A percentile compares a stretch with the other conserved stretches of the same genome.
Conservation (phyloP, 1,140 invertebrate species). For the Leptopilina clavipes region DNA sequence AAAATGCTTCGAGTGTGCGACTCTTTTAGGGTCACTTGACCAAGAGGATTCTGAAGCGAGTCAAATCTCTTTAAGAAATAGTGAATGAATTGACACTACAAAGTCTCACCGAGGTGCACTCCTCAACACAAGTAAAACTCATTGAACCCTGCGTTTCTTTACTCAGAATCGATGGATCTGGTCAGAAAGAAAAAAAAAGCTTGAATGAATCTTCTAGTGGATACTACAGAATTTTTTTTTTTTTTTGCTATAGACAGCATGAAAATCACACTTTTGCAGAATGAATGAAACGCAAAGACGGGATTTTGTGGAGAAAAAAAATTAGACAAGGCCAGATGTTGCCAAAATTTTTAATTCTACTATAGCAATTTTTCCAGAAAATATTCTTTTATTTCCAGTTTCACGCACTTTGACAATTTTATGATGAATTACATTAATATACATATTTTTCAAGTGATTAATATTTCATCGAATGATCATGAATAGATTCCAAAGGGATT, state of each 20-base stretch:
- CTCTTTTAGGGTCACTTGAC: slow-evolving; percentile 52
- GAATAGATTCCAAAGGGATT: not conserved
- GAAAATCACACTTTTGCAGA: slow-evolving; percentile 47
- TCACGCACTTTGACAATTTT: not conserved
- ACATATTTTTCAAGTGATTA: not conserved
- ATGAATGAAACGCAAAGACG: slow-evolving; percentile 39
- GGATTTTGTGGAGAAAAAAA: slow-evolving; percentile 41
- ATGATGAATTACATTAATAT: not conserved
- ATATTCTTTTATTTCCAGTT: not conserved
- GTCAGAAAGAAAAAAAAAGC: slow-evolving; percentile 42
- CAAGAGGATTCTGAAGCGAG: slow-evolving; percentile 57
- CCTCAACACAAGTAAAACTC: slow-evolving; percentile 38
- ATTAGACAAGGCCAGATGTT: slow-evolving; percentile 65
- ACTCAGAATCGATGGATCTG: slow-evolving; percentile 57
- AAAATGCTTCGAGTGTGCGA: slow-evolving; percentile 61
- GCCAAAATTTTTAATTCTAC: slow-evolving; percentile 24
- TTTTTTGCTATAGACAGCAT: slow-evolving; percentile 43
- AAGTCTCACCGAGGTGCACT: slow-evolving; percentile 58
- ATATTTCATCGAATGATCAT: not conserved
- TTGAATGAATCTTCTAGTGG: slow-evolving; percentile 58
- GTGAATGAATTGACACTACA: slow-evolving; percentile 69
- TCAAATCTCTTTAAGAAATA: slow-evolving; percentile 64
- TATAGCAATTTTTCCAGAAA: slow-evolving; percentile 45
- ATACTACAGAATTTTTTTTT: slow-evolving; percentile 46
- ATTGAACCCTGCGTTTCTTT: slow-evolving; percentile 48